phyloP scores from a whole-genome alignment of 37 sponge, comb jelly and placozoan genomes.

The Bolinopsis microptera region DNA sequence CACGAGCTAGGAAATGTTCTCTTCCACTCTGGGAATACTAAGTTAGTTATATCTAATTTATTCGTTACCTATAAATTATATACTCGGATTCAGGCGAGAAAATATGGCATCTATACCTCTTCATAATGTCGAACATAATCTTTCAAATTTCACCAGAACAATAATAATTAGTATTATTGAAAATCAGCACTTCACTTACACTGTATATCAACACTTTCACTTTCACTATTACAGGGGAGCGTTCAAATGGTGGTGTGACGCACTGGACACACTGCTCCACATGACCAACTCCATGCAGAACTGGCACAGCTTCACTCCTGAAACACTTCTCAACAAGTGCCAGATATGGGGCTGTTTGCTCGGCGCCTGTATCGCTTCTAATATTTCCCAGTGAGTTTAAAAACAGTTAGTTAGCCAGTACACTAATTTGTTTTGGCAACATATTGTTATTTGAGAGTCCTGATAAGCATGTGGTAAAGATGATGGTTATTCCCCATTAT shows the following conservation, averaged over 20 bases:
- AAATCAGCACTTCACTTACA: too few species aligned
- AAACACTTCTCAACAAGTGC: conserved; percentile 66
- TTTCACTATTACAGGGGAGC: conserved; percentile 60
- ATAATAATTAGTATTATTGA: too few species aligned
- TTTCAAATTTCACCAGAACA: too few species aligned
- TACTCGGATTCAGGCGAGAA: too few species aligned
- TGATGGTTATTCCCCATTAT: too few species aligned
- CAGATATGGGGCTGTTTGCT: conserved; percentile 76
- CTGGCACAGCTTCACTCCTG: conserved; percentile 67
- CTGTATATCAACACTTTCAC: too few species aligned
- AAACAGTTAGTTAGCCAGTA: too few species aligned
- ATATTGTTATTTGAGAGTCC: too few species aligned
- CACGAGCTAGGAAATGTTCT: conserved; percentile 73
- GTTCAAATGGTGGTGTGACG: conserved; percentile 73
- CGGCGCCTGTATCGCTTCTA: conserved; percentile 69
- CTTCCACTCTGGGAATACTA: conserved; percentile 67
- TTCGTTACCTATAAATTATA: background rate
- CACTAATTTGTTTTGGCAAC: too few species aligned
- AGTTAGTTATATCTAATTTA: conserved; percentile 69
- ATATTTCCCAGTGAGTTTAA: conserved; percentile 68
- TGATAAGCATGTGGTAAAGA: too few species aligned
- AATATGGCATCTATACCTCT: too few species aligned
- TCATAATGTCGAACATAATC: too few species aligned
- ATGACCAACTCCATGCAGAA: conserved; percentile 52
- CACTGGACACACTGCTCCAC: conserved; percentile 66